These are phyloP conservation scores for Ceratina australensis DNA, from an alignment of 1,140 invertebrate species.

Conservation along the genomic window DNA sequence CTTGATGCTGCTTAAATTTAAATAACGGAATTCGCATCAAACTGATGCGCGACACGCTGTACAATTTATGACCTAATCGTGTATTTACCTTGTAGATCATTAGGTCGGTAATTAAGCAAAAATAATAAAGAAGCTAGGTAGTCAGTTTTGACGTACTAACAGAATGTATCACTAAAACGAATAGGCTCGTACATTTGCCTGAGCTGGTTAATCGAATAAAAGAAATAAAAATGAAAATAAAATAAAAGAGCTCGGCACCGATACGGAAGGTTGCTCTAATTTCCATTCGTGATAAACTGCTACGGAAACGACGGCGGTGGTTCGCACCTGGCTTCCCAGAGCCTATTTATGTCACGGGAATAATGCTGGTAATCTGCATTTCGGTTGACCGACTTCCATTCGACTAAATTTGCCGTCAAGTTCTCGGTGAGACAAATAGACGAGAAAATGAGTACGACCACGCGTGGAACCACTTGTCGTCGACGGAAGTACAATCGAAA, in stretches of 20 bases:
- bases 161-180: too few relatives aligned
- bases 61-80: not conserved
- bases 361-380: slow-evolving; percentile 41
- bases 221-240: not conserved
- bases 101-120: too few relatives aligned
- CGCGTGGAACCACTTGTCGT: slow-evolving; percentile 18
- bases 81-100: too few relatives aligned
- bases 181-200: not conserved
- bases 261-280: slow-evolving; percentile 49
- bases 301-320: slow-evolving; percentile 55
- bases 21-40: not conserved
- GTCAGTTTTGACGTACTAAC: too few relatives aligned
- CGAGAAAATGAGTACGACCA: not conserved
- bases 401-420: slow-evolving; percentile 51
- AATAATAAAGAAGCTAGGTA: too few relatives aligned
- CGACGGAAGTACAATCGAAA: not conserved
- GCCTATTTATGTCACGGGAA: slow-evolving; percentile 51
- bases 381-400: slow-evolving; percentile 50
- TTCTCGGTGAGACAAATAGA: slow-evolving; percentile 32
- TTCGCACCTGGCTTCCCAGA: slow-evolving; percentile 66
- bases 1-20: not conserved
- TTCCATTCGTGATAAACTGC: slow-evolving; percentile 39
- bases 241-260: slow-evolving; percentile 13
- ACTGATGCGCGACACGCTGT: not conserved
- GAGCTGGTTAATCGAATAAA: slow-evolving; percentile 6